Conservation (phyloP, 2,888 invertebrate species). For the Drosophila formosana region DNA sequence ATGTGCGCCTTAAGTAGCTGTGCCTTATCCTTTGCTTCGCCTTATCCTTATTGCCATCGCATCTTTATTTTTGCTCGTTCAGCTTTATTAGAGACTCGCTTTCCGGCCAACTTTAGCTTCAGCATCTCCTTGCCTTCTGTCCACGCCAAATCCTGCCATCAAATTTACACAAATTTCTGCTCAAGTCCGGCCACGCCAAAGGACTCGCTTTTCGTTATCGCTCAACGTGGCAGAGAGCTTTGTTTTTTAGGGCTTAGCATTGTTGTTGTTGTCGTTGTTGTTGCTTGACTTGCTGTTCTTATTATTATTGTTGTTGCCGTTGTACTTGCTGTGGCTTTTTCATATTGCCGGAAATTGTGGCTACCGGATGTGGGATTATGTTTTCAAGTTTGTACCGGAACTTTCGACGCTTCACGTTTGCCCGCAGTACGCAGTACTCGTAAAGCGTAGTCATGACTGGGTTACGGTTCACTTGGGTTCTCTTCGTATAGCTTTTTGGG, state of each 20-base stretch:
- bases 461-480: conserved; percentile 39
- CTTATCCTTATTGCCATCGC: conserved; percentile 76
- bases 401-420: conserved; percentile 50
- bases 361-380: conserved; percentile 74
- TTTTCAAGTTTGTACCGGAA: conserved; percentile 75
- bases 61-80: conserved; percentile 75
- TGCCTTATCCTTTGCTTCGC: conserved; percentile 55
- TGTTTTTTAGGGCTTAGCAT: conserved; percentile 52
- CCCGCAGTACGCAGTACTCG: conserved; percentile 10
- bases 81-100: conserved; percentile 63
- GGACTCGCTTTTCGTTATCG: conserved; percentile 66
- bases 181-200: conserved; percentile 55
- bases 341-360: conserved; percentile 77
- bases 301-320: conserved; percentile 20
- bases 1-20: conserved; percentile 45
- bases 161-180: conserved; percentile 74
- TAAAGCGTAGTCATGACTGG: conserved; percentile 43
- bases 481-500: conserved; percentile 16
- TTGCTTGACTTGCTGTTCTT: conserved; percentile 16
- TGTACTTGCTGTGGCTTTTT: conserved; percentile 67
- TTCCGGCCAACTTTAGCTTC: conserved; percentile 15
- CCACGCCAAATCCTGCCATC: conserved; percentile 70
- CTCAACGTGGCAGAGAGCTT: conserved; percentile 46
- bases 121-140: conserved; percentile 23
- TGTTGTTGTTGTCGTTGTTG: conserved; percentile 21